phyloP scores from a whole-genome alignment of 1,140 invertebrate species.

The Ceratitis capitata region DNA sequence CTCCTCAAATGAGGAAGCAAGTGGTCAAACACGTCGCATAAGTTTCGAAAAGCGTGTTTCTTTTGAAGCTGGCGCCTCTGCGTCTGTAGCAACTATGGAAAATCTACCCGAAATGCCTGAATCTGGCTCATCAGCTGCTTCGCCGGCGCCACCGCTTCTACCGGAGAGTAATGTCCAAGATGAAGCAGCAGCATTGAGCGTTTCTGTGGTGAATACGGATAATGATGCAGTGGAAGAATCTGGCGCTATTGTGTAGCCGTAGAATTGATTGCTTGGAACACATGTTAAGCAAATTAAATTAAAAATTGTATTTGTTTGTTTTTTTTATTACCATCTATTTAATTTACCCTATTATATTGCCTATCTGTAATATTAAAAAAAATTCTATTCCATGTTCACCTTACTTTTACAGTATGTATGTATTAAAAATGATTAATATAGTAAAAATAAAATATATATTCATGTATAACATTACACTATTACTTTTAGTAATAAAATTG shows the following conservation, averaged over 20 bases:
- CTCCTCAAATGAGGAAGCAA: constrained; percentile 47
- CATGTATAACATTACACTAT: background rate
- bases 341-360: background rate
- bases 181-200: background rate
- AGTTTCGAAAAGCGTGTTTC: constrained; percentile 45
- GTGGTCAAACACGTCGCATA: background rate
- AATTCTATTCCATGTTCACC: constrained; percentile 4
- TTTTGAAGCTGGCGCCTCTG: constrained; percentile 20
- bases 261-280: background rate
- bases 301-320: background rate
- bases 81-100: constrained; percentile 31
- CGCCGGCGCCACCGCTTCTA: background rate
- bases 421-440: background rate
- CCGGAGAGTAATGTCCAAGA: background rate
- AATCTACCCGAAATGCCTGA: constrained; percentile 43
- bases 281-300: background rate
- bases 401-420: no score
- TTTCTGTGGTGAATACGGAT: no score
- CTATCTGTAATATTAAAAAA: background rate
- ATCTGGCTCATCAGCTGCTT: constrained; percentile 23
- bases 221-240: no score
- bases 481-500: no score
- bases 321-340: background rate
- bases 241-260: background rate
- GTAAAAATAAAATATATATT: constrained; percentile 29